phyloP scores from a whole-genome alignment of 2,113 vertebrate genomes.

The Himantopus leucocephalus region DNA sequence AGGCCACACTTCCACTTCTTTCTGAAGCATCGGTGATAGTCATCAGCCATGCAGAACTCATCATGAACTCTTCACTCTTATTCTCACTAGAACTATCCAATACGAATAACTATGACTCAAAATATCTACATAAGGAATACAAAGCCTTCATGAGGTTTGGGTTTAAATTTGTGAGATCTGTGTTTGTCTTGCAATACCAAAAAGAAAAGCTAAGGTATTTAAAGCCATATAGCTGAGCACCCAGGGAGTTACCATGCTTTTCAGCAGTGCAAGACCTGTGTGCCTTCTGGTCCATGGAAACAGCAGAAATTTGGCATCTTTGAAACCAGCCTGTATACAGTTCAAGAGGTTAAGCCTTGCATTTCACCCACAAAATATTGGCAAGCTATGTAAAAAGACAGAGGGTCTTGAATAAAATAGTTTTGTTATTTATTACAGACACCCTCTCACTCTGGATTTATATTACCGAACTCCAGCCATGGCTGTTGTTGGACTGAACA shows the following conservation, averaged over 20 bases:
- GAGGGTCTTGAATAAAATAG: background rate
- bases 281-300: background rate
- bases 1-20: background rate
- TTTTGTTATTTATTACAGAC: background rate
- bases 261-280: background rate
- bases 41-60: background rate
- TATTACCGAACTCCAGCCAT: background rate
- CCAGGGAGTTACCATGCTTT: background rate
- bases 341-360: background rate
- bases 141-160: background rate
- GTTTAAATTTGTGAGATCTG: background rate
- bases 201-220: background rate
- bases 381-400: background rate
- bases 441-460: background rate
- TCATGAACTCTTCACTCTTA: rapidly evolving
- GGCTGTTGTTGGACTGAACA: too few species aligned
- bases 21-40: background rate
- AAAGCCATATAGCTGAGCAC: background rate
- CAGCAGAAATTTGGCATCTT: background rate
- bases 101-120: rapidly evolving
- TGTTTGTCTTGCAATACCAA: background rate
- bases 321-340: background rate
- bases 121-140: background rate
- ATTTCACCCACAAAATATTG: background rate
- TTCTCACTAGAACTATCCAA: background rate